phyloP scores from a whole-genome alignment of 1,140 invertebrate species.

The Araneus ventricosus region DNA sequence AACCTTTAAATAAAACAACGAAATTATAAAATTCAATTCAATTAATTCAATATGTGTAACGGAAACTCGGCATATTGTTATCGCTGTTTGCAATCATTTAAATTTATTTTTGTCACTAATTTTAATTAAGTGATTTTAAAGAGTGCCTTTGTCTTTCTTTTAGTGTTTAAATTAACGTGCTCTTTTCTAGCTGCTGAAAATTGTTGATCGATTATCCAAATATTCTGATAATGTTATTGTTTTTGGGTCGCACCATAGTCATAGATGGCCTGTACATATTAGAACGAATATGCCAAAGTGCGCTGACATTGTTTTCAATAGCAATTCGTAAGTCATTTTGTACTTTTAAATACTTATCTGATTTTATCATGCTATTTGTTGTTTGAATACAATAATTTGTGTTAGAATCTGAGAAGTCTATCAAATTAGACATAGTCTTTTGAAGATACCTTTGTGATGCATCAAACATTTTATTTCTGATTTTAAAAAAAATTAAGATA shows the following conservation, averaged over 20 bases:
- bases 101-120: neutral
- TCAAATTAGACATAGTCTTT: no score
- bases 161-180: neutral
- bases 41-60: no score
- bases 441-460: no score
- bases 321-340: constrained; percentile 86
- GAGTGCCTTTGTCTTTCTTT: neutral
- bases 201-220: constrained; percentile 33
- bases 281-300: constrained; percentile 81
- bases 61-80: no score
- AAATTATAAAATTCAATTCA: no score
- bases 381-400: no score
- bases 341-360: neutral
- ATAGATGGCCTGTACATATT: neutral
- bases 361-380: neutral
- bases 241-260: constrained; percentile 37
- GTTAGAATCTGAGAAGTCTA: no score
- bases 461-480: no score
- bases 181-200: constrained; percentile 25
- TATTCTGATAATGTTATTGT: neutral
- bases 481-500: no score
- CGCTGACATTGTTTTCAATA: constrained; percentile 94
- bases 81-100: no score
- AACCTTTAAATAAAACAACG: no score
- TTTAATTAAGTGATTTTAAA: no score